These are phyloP conservation scores for Cyanoliseus patagonus DNA, from an alignment of 2,113 vertebrate species.

Conservation along the genomic window DNA sequence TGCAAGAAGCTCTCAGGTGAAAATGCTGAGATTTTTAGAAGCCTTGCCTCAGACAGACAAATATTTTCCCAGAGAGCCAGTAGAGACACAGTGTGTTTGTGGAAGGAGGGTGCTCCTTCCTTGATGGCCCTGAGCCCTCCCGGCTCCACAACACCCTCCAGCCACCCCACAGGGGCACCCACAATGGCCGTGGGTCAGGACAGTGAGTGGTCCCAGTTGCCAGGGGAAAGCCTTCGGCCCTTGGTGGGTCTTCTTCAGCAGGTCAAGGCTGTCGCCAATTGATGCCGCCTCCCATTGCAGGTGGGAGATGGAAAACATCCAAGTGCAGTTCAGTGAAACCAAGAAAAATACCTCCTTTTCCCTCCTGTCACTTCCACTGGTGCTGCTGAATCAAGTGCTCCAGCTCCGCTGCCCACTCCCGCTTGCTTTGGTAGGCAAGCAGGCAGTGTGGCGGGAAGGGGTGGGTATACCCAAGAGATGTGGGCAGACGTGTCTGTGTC, in stretches of 20 bases:
- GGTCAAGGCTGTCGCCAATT: accelerated
- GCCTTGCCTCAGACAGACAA: not conserved
- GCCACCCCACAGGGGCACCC: not conserved
- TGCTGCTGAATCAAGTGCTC: not conserved
- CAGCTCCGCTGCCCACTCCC: not conserved
- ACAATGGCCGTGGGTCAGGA: accelerated
- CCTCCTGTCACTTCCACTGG: not conserved
- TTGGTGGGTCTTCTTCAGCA: not conserved
- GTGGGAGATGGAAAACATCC: not conserved
- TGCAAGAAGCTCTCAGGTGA: not conserved
- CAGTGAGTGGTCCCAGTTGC: not conserved
- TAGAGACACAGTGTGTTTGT: not conserved
- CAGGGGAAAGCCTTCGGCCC: accelerated
- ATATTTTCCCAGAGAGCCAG: constrained; percentile 17
- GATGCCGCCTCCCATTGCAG: accelerated
- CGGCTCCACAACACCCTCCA: accelerated
- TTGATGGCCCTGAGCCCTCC: not conserved
- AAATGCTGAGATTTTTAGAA: constrained; percentile 13
- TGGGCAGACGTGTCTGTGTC: accelerated
- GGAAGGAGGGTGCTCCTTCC: not conserved
- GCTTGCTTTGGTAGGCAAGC: not conserved
- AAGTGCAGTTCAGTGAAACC: not conserved
- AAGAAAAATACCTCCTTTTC: not conserved
- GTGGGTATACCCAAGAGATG: not conserved
- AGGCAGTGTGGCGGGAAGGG: not conserved